Evolutionary conservation across 2,113 vertebrate genomes (phyloP).

Genomic region (Chascanopsetta lugubris): DNA sequence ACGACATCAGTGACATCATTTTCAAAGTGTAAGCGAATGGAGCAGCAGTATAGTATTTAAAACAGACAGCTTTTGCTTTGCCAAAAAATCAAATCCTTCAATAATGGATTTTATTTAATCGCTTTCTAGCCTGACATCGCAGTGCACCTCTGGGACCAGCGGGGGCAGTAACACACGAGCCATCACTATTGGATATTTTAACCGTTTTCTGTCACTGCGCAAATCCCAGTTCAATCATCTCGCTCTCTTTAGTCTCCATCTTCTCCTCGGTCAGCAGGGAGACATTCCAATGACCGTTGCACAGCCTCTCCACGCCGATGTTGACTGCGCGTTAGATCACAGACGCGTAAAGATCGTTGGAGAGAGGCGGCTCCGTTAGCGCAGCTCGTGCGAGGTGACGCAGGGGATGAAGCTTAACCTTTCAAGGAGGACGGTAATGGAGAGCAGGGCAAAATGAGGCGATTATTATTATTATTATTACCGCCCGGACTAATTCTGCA

Average conservation of each 20-base stretch:
- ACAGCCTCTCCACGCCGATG: background rate
- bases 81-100: constrained; percentile 4
- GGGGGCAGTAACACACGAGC: background rate
- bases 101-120: constrained; percentile 52
- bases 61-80: constrained; percentile 3
- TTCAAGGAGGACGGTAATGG: constrained; percentile 33
- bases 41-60: constrained; percentile 1
- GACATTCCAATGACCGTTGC: too few relatives aligned
- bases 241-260: accelerated
- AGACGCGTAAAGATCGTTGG: constrained; percentile 8
- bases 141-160: background rate
- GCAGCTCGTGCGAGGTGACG: constrained; percentile 24
- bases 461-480: constrained; percentile 45
- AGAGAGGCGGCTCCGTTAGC: constrained; percentile 13
- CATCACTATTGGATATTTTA: constrained; percentile 22
- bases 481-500: constrained; percentile 4
- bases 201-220: constrained; percentile 6
- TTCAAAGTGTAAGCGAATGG: too few relatives aligned
- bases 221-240: too few relatives aligned
- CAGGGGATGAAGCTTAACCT: constrained; percentile 41
- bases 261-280: too few relatives aligned
- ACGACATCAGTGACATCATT: too few relatives aligned
- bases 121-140: constrained; percentile 18
- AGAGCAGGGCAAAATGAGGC: constrained; percentile 41
- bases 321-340: constrained; percentile 9